Evolutionary conservation across 2,888 invertebrate species (phyloP).

Genomic region (Nezara viridula): DNA sequence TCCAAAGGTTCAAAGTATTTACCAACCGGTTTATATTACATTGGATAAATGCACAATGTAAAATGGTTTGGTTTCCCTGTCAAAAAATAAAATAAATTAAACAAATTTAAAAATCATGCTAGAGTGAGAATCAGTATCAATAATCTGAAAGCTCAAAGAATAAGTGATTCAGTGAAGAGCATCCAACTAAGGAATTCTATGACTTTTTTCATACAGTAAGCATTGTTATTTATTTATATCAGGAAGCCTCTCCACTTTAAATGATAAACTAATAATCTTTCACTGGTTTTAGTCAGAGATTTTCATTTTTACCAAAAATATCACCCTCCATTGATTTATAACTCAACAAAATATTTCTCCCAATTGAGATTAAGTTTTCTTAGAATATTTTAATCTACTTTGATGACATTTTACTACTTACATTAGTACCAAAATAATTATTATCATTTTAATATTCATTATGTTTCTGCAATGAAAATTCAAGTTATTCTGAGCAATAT

Average conservation of each 20-base stretch:
- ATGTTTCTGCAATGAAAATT: background rate
- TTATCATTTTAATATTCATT: background rate
- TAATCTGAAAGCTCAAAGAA: background rate
- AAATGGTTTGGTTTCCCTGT: slow-evolving; percentile 84
- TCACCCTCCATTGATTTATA: no score
- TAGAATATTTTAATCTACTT: background rate
- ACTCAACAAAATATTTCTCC: no score
- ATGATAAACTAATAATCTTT: no score
- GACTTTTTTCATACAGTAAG: background rate
- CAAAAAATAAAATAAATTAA: slow-evolving; percentile 67
- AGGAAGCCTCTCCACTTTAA: background rate
- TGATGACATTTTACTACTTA: background rate
- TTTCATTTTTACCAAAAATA: no score
- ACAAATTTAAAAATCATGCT: slow-evolving; percentile 10
- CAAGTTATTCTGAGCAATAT: background rate
- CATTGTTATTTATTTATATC: background rate
- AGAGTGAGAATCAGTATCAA: slow-evolving; percentile 53
- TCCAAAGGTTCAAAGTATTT: background rate
- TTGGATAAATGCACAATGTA: slow-evolving; percentile 82
- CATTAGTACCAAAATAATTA: slow-evolving; percentile 9
- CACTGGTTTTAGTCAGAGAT: no score
- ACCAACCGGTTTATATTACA: slow-evolving; percentile 62
- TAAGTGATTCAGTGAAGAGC: background rate
- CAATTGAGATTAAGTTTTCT: no score
- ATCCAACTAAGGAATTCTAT: no score